phyloP scores from a whole-genome alignment of 2,113 vertebrate genomes.

The Ciconia maguari region DNA sequence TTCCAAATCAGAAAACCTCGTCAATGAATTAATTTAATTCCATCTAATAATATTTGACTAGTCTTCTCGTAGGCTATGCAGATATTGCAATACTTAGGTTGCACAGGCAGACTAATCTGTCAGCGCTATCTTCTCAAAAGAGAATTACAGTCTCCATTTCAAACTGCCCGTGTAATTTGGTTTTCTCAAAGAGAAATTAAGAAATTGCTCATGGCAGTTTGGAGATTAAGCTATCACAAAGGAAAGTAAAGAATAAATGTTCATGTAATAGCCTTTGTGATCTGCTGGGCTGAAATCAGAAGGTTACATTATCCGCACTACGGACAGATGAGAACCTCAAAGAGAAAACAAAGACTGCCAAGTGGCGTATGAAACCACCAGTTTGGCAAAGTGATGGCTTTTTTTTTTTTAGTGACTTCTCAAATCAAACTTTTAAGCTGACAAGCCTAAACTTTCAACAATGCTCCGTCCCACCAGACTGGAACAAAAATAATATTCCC shows the following conservation, averaged over 20 bases:
- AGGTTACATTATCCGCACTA: background rate
- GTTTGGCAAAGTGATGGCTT: fast-evolving
- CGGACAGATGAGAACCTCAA: background rate
- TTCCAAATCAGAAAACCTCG: background rate
- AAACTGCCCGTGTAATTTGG: background rate
- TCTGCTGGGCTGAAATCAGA: background rate
- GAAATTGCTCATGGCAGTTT: background rate
- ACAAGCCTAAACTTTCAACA: background rate
- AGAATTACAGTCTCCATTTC: background rate
- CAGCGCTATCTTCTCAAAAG: background rate
- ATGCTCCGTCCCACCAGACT: fast-evolving
- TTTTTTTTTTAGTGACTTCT: too few species aligned
- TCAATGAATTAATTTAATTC: background rate
- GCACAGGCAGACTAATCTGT: background rate
- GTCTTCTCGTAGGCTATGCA: fast-evolving
- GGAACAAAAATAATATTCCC: background rate
- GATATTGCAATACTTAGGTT: background rate
- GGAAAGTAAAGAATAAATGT: background rate
- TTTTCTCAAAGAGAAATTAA: background rate
- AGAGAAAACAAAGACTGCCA: background rate
- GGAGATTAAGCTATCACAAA: background rate
- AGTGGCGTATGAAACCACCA: background rate
- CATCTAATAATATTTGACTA: background rate
- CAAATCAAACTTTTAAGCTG: too few species aligned
- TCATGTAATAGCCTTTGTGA: background rate